These are phyloP conservation scores for Abscondita cerata DNA, from an alignment of 2,888 invertebrate species.

Conservation along the genomic window DNA sequence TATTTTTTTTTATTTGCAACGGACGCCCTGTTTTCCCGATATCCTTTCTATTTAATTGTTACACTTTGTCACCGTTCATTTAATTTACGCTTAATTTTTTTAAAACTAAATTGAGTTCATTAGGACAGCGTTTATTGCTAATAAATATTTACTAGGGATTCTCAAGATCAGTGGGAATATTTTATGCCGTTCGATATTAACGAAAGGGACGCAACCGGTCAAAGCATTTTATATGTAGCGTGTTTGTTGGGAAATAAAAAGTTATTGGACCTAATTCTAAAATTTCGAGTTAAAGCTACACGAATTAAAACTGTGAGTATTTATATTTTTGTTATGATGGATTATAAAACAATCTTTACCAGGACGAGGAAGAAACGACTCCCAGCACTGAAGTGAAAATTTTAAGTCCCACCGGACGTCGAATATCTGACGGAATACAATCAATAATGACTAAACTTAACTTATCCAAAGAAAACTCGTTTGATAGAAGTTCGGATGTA, in stretches of 20 bases:
- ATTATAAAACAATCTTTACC: not conserved
- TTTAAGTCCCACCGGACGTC: constrained; percentile 68
- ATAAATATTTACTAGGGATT: constrained; percentile 69
- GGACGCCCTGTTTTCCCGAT: no score
- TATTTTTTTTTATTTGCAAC: no score
- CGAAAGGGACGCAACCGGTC: constrained; percentile 86
- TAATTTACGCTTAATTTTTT: no score
- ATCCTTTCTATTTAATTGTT: no score
- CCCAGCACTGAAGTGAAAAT: constrained; percentile 49
- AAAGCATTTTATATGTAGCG: constrained; percentile 90
- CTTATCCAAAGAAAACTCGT: constrained; percentile 63
- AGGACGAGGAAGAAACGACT: constrained; percentile 57
- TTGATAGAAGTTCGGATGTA: constrained; percentile 56
- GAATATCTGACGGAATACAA: constrained; percentile 88
- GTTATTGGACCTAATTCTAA: constrained; percentile 78
- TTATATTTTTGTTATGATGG: not conserved
- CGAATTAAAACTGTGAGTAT: constrained; percentile 52
- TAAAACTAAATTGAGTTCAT: no score
- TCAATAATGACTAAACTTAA: constrained; percentile 86
- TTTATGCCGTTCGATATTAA: constrained; percentile 92
- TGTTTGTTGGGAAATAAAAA: constrained; percentile 82
- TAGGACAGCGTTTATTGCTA: no score
- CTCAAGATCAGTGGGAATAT: constrained; percentile 80
- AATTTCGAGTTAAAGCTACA: constrained; percentile 70
- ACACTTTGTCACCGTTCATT: no score